Percentiles rank a stretch among this genome's conserved stretches.
Conservation (phyloP, 1,140 invertebrate genomes). For the Ericerus pela region DNA sequence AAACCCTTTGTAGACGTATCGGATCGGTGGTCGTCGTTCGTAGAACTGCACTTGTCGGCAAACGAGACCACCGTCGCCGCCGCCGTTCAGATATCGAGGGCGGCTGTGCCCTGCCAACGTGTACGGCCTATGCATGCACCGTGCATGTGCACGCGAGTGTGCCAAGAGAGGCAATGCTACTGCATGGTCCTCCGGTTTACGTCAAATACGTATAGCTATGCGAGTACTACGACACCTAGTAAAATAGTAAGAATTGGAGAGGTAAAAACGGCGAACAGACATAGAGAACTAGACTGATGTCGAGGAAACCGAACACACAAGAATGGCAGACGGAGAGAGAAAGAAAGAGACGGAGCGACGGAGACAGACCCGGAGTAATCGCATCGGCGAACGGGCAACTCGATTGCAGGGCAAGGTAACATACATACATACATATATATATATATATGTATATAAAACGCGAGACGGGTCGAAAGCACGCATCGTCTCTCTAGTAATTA, state of each 20-base stretch:
- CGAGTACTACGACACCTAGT: not conserved
- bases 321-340: not conserved
- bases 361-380: too few relatives aligned
- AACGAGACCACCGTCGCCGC: not conserved
- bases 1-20: too few relatives aligned
- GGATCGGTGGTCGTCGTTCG: not conserved
- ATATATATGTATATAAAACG: too few relatives aligned
- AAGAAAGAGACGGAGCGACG: not conserved
- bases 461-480: conserved; percentile 9
- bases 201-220: not conserved
- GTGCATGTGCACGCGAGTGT: too few relatives aligned
- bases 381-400: not conserved
- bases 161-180: too few relatives aligned
- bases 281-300: too few relatives aligned
- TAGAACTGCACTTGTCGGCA: conserved; percentile 1
- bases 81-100: too few relatives aligned
- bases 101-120: too few relatives aligned
- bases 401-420: conserved; percentile 8
- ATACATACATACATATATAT: too few relatives aligned
- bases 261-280: not conserved
- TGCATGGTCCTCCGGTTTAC: conserved; percentile 1
- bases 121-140: too few relatives aligned
- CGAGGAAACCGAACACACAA: too few relatives aligned
- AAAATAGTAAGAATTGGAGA: too few relatives aligned
- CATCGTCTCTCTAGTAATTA: conserved; percentile 5